A percentile compares a stretch with the other conserved stretches of the same genome.
Conservation (phyloP, 2,797 vertebrate species). For the Hippocampus kuda region DNA sequence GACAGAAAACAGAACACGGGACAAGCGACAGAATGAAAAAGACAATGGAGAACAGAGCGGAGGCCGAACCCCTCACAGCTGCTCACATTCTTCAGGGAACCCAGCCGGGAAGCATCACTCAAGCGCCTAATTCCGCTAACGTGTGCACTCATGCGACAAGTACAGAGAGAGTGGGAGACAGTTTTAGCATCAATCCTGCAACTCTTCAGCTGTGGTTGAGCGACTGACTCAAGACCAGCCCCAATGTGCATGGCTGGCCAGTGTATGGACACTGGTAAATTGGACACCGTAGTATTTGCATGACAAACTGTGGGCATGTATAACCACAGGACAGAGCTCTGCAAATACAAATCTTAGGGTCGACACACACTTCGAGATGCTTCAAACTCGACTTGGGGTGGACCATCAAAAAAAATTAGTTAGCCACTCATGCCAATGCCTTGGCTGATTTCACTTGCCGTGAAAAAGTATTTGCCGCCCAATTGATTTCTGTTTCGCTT, state of each 20-base stretch:
- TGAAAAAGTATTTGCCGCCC: too few species aligned
- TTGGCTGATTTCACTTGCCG: too few species aligned
- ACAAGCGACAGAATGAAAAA: conserved; percentile 50
- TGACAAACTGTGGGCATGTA: too few species aligned
- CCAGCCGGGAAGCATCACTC: conserved; percentile 76
- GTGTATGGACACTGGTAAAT: conserved; percentile 35
- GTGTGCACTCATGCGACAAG: conserved; percentile 76
- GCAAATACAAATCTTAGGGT: too few species aligned
- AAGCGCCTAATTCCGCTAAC: conserved; percentile 87
- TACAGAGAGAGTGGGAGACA: conserved; percentile 49
- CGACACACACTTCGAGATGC: too few species aligned
- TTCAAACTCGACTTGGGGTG: too few species aligned
- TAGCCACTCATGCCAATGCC: too few species aligned
- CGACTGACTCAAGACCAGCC: conserved; percentile 42
- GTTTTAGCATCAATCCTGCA: conserved; percentile 64
- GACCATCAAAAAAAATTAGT: too few species aligned
- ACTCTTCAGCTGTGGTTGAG: conserved; percentile 49
- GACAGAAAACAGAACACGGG: conserved; percentile 57
- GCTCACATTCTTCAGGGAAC: conserved; percentile 94
- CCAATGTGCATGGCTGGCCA: conserved; percentile 39
- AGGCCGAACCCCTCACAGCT: conserved; percentile 81
- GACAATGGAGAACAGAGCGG: conserved; percentile 62
- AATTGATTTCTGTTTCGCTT: too few species aligned
- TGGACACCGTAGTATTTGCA: conserved; percentile 11
- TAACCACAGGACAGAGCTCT: too few species aligned